phyloP scores from a whole-genome alignment of 2,888 invertebrate genomes.

The Lasioglossum oenotherae region DNA sequence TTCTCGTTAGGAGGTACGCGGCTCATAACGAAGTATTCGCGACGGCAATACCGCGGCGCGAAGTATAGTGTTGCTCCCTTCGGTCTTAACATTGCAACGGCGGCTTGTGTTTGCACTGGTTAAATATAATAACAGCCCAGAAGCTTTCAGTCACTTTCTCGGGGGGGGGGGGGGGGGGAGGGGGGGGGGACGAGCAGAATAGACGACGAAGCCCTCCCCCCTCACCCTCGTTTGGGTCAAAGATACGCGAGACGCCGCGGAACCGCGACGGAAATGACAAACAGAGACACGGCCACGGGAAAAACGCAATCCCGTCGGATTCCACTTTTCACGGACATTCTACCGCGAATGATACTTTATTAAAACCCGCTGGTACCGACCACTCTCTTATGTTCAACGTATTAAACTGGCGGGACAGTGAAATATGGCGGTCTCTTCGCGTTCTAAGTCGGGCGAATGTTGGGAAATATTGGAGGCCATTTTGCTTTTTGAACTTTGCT shows the following conservation, averaged over 20 bases:
- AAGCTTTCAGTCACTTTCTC: slow-evolving; percentile 28
- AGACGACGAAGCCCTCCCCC: neutral
- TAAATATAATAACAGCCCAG: slow-evolving; percentile 66
- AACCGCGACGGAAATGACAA: slow-evolving; percentile 1
- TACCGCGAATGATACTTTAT: slow-evolving; percentile 62
- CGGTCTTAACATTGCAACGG: slow-evolving; percentile 47
- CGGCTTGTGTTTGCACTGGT: slow-evolving; percentile 51
- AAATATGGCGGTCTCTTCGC: slow-evolving; percentile 42
- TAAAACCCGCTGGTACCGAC: slow-evolving; percentile 54
- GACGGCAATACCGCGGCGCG: slow-evolving; percentile 14
- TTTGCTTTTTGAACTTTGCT: neutral
- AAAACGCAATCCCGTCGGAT: slow-evolving; percentile 46
- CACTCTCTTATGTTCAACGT: slow-evolving; percentile 31
- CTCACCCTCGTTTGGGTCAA: neutral
- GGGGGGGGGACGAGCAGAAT: neutral
- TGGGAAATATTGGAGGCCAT: neutral
- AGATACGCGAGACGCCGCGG: neutral
- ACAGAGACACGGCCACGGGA: slow-evolving; percentile 4
- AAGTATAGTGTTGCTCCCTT: slow-evolving; percentile 1
- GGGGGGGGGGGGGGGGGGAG: no score
- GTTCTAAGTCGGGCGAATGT: neutral
- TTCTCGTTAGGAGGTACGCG: slow-evolving; percentile 23
- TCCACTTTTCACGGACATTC: slow-evolving; percentile 46
- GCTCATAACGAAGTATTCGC: slow-evolving; percentile 56
- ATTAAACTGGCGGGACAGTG: slow-evolving; percentile 69